Conservation (phyloP, 2,113 vertebrate species). For the Colius striatus region DNA sequence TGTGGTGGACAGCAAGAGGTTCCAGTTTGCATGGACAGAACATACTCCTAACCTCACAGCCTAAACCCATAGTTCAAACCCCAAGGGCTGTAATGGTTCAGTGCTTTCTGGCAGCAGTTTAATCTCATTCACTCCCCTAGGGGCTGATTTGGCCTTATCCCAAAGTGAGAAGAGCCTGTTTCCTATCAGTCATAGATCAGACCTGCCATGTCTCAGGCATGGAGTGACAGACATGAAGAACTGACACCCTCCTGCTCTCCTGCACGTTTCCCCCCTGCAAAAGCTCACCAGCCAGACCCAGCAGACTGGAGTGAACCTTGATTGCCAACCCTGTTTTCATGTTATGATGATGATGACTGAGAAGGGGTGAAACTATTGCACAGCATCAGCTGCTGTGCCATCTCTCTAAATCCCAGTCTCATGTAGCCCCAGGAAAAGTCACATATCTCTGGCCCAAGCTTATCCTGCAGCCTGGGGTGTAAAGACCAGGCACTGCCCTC, state of each 20-base stretch:
- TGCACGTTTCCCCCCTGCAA: rapidly evolving
- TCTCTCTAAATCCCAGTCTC: not conserved
- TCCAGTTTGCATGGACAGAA: not conserved
- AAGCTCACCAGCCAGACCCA: not conserved
- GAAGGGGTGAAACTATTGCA: not conserved
- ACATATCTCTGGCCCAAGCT: not conserved
- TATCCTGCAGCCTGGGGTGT: not conserved
- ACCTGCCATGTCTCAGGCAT: rapidly evolving
- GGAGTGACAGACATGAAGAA: not conserved
- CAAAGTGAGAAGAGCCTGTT: not conserved
- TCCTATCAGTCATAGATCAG: not conserved
- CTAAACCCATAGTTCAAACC: not conserved
- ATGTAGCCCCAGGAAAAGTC: not conserved
- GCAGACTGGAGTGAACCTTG: not conserved
- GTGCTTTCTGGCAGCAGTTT: not conserved
- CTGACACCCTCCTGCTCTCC: not conserved
- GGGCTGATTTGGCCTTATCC: not conserved
- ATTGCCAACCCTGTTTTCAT: not conserved
- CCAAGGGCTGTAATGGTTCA: not conserved
- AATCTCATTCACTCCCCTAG: not conserved
- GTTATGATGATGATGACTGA: not conserved
- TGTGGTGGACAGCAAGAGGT: not conserved
- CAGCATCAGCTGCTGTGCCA: rapidly evolving
- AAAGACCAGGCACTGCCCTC: not conserved
- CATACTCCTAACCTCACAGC: not conserved